Base-by-base conservation (phyloP, 2,113 vertebrate genomes). In the Ursus arctos region DNA sequence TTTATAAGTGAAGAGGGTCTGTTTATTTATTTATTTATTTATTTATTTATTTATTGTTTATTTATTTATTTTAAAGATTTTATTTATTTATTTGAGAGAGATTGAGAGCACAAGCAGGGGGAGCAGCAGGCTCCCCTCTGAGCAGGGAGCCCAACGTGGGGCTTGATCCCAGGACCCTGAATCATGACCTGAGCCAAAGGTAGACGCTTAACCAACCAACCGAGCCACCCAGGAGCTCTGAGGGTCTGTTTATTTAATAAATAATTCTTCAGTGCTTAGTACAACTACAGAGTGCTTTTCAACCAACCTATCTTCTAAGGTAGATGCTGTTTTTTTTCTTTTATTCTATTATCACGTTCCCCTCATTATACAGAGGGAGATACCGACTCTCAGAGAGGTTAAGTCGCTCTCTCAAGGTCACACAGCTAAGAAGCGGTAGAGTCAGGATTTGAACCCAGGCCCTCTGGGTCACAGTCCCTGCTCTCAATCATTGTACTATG, bases 321-420 rank as follows among this genome's bases (percentile, higher is more conserved):
- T 65, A 74, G 47, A 65, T 49, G 36, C 55, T 43, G 22, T 18
- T 83, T 83, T 43, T 43, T 57, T 57, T 61, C 40, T 92, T 26
- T 53, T 72, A 55, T 61, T 86, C 55, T 85, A 21, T 95, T 85
- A 72, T 79, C 14, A 61, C 33, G 28, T 22, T 10, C 18, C 47
- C 28, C 51, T 65, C 24, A 11, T 90, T 90, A 47, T 85, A 90
- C 36, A 80, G 93, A 81, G 22, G 49, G 57, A 55, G 63, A 81
- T 72, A 86, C 47, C 72, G 94, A 89, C 72, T 40, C 51, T 69
- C 81, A 67, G 19, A 59, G 57, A 85, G 51, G 79, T 79, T 59
- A 88, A 93, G 36, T 72, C 36, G 55, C 24, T 80, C 65, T 21
- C 18, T 88, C 85, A 95, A 83, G 61, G n/a, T 87, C 69, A 92